A percentile compares a stretch with the other conserved stretches of the same genome.
phyloP scores from a whole-genome alignment of 2,113 vertebrate genomes.

The Falco punctatus region DNA sequence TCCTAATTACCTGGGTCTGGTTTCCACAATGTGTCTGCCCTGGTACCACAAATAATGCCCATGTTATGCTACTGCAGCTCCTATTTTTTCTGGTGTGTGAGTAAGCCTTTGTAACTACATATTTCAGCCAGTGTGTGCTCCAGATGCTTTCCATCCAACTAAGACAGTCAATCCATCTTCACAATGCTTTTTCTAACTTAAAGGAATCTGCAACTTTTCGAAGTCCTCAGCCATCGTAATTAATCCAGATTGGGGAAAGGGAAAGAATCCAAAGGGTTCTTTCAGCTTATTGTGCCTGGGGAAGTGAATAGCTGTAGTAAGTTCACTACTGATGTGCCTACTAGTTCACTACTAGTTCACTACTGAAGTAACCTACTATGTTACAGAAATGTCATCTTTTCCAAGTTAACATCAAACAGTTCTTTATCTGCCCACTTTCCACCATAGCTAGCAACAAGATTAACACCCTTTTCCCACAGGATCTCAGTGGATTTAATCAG shows the following conservation, averaged over 20 bases:
- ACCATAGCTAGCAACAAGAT: background rate
- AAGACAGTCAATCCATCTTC: background rate
- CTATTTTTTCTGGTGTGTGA: background rate
- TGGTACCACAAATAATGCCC: background rate
- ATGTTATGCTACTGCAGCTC: background rate
- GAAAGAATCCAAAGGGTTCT: constrained; percentile 3
- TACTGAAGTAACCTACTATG: background rate
- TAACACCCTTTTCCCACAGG: background rate
- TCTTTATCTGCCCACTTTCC: background rate
- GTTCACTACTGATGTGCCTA: background rate
- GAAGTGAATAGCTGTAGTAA: background rate
- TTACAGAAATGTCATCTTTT: background rate
- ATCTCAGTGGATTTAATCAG: constrained; percentile 42
- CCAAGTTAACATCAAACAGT: background rate
- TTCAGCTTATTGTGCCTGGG: background rate
- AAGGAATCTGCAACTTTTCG: background rate
- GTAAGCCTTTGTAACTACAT: background rate
- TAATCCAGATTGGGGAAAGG: background rate
- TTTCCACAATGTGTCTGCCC: background rate
- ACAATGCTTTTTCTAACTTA: background rate
- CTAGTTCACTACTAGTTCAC: no score
- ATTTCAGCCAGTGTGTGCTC: background rate
- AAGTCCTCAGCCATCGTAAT: background rate
- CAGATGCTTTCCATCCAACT: background rate
- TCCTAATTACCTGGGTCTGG: background rate